Percentiles rank a stretch among this genome's conserved stretches.
These are phyloP conservation scores for Eupithecia exiguata DNA, from an alignment of 2,888 invertebrate genomes.

Conservation along the genomic window DNA sequence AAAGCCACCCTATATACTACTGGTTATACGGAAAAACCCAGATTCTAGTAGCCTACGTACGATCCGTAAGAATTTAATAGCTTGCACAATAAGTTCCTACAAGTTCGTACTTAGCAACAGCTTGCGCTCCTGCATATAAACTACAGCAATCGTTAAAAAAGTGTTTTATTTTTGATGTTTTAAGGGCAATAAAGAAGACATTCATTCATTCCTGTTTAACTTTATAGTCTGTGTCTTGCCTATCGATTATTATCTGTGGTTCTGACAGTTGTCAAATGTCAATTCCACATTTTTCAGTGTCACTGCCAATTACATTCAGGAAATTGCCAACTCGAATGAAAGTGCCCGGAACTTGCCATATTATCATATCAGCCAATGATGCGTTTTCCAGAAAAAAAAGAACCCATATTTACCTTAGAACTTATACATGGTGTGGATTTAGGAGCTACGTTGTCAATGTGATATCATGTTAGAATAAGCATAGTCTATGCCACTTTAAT, in stretches of 20 bases:
- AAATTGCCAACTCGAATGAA: slow-evolving; percentile 1
- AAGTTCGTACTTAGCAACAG: background rate
- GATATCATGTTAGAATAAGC: too few relatives aligned
- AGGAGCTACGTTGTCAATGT: too few relatives aligned
- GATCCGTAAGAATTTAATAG: too few relatives aligned
- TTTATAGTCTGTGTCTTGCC: background rate
- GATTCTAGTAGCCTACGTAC: too few relatives aligned
- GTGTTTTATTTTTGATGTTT: too few relatives aligned
- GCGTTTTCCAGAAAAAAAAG: background rate
- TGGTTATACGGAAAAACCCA: too few relatives aligned
- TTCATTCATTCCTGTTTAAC: too few relatives aligned
- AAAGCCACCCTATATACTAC: too few relatives aligned
- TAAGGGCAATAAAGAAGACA: too few relatives aligned
- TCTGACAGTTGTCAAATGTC: background rate
- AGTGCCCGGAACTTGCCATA: background rate
- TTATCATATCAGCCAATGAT: background rate
- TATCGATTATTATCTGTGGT: slow-evolving; percentile 1
- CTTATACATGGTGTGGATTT: background rate
- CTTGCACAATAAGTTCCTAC: background rate
- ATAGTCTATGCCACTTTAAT: too few relatives aligned
- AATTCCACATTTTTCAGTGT: background rate
- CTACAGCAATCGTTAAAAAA: background rate
- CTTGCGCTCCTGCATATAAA: background rate
- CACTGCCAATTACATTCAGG: background rate
- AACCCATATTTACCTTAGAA: background rate